A percentile compares a stretch with the other conserved stretches of the same genome.
These are phyloP conservation scores for Thalassophryne amazonica DNA, from an alignment of 2,797 vertebrate species.

Conservation along the genomic window DNA sequence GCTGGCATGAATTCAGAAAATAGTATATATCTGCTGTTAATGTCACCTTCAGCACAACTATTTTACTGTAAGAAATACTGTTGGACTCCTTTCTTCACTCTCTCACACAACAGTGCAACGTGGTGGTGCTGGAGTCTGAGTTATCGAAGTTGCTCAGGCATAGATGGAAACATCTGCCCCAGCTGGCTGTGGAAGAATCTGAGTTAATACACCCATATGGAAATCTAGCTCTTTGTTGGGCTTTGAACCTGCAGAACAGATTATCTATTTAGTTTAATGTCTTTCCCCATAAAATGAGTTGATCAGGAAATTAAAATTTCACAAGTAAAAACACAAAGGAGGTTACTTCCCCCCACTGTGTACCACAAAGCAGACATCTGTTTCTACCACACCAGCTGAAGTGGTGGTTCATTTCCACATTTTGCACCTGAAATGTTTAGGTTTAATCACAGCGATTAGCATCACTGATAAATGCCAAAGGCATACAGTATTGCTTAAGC, in stretches of 20 bases:
- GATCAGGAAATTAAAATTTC: conserved; percentile 66
- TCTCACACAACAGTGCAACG: neutral
- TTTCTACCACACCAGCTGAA: conserved; percentile 7
- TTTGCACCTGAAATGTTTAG: conserved; percentile 31
- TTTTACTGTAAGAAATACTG: conserved; percentile 2
- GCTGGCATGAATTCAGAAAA: neutral
- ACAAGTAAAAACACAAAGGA: conserved; percentile 40
- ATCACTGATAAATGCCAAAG: conserved; percentile 48
- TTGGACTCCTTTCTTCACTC: conserved; percentile 4
- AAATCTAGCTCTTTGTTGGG: conserved; percentile 5
- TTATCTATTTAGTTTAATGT: conserved; percentile 18
- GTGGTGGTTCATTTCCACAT: conserved; percentile 34
- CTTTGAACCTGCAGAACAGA: conserved; percentile 8
- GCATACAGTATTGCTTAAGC: conserved; percentile 12
- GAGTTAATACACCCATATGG: conserved; percentile 26
- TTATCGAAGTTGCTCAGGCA: conserved; percentile 31
- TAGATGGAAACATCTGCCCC: conserved; percentile 48
- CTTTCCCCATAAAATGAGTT: conserved; percentile 20
- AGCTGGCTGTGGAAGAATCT: conserved; percentile 28
- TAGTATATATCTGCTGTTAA: neutral
- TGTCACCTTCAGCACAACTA: conserved; percentile 3
- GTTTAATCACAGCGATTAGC: conserved; percentile 63
- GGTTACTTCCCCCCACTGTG: neutral
- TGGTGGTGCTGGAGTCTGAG: conserved; percentile 12
- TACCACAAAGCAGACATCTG: neutral